These are phyloP conservation scores for Ciconia stormi DNA, from an alignment of 2,113 vertebrate species.

Conservation along the genomic window DNA sequence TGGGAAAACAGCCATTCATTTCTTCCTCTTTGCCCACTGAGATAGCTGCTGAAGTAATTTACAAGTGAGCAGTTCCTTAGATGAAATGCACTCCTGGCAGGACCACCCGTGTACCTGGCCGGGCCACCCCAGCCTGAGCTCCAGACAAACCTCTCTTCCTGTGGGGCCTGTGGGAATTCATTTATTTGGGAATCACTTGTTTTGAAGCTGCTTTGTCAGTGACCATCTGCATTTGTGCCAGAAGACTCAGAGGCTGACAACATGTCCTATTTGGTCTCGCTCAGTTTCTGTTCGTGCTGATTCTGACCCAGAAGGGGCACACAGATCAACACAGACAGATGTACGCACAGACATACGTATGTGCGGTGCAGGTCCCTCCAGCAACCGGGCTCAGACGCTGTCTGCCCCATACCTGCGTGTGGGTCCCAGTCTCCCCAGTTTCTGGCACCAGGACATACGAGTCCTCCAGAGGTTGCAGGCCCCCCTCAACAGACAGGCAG, in stretches of 20 bases:
- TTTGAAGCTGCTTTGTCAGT: not conserved
- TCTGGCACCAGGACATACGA: not conserved
- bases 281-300: not conserved
- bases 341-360: fast-evolving
- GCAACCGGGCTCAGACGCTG: fast-evolving
- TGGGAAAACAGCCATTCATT: not conserved
- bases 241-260: not conserved
- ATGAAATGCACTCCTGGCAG: not conserved
- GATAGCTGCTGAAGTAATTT: not conserved
- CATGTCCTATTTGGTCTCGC: not conserved
- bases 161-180: too few relatives aligned
- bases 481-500: not conserved
- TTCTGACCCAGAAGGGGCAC: not conserved
- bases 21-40: not conserved
- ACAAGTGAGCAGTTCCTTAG: not conserved
- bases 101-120: not conserved
- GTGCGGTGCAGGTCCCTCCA: not conserved
- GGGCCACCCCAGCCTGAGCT: not conserved
- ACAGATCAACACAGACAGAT: not conserved
- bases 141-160: not conserved
- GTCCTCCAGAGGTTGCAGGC: not conserved
- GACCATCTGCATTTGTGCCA: not conserved
- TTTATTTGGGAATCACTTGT: not conserved
- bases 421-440: not conserved
- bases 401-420: not conserved